Evolutionary conservation across 2,888 invertebrate species (phyloP).

Genomic region (Dasysyrphus albostriatus): DNA sequence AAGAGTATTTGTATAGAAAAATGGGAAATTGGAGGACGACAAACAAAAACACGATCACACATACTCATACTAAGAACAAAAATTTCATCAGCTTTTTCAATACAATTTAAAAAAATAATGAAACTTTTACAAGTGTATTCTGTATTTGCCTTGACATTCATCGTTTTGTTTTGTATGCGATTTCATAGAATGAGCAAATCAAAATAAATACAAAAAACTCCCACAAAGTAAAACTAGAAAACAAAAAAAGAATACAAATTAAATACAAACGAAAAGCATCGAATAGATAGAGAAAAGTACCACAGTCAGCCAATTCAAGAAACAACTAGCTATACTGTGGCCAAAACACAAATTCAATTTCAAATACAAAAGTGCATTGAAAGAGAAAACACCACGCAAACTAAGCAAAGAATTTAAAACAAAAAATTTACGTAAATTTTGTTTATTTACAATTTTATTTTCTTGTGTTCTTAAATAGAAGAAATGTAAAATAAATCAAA

Average conservation of each 20-base stretch:
- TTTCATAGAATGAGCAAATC: constrained; percentile 57
- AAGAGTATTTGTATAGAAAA: constrained; percentile 68
- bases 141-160: constrained; percentile 68
- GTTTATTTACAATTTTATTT: constrained; percentile 12
- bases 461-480: constrained; percentile 46
- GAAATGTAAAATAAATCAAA: constrained; percentile 54
- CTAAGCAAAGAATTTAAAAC: constrained; percentile 15
- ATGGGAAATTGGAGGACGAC: constrained; percentile 66
- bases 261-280: constrained; percentile 16
- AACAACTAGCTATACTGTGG: neutral
- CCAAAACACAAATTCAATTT: constrained; percentile 52
- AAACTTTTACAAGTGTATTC: neutral
- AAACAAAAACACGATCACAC: constrained; percentile 62
- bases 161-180: constrained; percentile 46
- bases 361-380: constrained; percentile 65
- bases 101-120: neutral
- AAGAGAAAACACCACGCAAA: constrained; percentile 63
- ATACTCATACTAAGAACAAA: constrained; percentile 12
- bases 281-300: neutral
- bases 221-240: constrained; percentile 16
- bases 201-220: constrained; percentile 14
- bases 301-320: constrained; percentile 29
- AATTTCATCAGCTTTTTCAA: constrained; percentile 70
- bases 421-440: constrained; percentile 21
- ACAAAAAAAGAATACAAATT: neutral